Conservation (phyloP, 1,140 invertebrate genomes). For the Diorhabda elongata region DNA sequence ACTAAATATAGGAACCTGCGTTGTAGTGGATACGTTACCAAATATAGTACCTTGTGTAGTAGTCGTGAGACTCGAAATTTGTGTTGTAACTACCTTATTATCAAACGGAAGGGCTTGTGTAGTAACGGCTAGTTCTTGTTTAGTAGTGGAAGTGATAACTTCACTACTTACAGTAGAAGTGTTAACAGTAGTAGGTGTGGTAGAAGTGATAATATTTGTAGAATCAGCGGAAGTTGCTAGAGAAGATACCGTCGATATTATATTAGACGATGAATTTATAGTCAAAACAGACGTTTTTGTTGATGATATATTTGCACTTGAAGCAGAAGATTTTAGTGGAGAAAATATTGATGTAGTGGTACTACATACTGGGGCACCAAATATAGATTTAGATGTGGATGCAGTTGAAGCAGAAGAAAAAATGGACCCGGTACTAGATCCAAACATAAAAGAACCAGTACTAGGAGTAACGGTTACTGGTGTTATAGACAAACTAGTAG, state of each 20-base stretch:
- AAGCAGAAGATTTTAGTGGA: neutral
- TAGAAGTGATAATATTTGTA: neutral
- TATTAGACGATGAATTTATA: neutral
- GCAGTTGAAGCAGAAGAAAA: neutral
- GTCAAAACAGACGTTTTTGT: neutral
- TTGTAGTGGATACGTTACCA: constrained; percentile 12
- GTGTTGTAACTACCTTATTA: neutral
- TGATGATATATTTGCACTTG: neutral
- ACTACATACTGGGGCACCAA: neutral
- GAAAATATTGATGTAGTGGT: neutral
- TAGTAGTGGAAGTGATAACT: too few species aligned
- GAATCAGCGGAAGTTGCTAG: neutral
- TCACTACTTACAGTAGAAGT: neutral
- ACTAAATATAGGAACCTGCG: constrained; percentile 13
- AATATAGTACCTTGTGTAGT: constrained; percentile 17
- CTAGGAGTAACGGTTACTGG: neutral
- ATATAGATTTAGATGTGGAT: neutral
- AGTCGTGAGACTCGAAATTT: neutral
- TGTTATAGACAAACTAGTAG: neutral
- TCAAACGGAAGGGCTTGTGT: too few species aligned
- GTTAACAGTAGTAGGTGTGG: constrained; percentile 5
- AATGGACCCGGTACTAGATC: neutral
- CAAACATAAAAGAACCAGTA: constrained; percentile 3
- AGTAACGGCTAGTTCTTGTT: too few species aligned
- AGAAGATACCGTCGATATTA: neutral